A percentile compares a stretch with the other conserved stretches of the same genome.
phyloP scores from a whole-genome alignment of 2,797 vertebrate genomes.

The Argyrosomus regius region DNA sequence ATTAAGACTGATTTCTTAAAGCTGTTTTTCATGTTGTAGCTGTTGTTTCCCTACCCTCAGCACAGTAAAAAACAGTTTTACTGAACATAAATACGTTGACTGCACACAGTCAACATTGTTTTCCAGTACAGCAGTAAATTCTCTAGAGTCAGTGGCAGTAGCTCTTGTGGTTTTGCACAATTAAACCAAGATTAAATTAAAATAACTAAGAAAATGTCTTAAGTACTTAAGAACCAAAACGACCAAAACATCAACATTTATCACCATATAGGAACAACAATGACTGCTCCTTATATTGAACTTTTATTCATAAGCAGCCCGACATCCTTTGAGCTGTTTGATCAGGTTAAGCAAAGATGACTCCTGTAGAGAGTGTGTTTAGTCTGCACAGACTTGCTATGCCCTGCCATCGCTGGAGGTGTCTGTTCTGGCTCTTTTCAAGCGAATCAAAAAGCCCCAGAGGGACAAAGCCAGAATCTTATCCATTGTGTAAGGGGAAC shows the following conservation, averaged over 20 bases:
- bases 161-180: conserved; percentile 37
- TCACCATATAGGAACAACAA: neutral
- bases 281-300: conserved; percentile 43
- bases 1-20: conserved; percentile 71
- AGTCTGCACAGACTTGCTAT: conserved; percentile 65
- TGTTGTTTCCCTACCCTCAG: conserved; percentile 42
- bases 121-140: conserved; percentile 30
- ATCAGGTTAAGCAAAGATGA: conserved; percentile 71
- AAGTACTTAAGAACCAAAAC: neutral
- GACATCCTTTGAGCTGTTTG: conserved; percentile 66
- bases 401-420: conserved; percentile 62
- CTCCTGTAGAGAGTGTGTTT: conserved; percentile 66
- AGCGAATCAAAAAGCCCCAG: conserved; percentile 79
- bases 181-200: conserved; percentile 41
- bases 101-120: conserved; percentile 34
- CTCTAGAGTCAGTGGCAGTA: conserved; percentile 41
- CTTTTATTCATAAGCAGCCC: conserved; percentile 32
- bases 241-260: conserved; percentile 14
- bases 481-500: conserved; percentile 66
- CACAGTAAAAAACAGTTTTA: conserved; percentile 18
- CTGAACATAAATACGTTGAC: conserved; percentile 50
- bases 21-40: conserved; percentile 53
- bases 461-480: conserved; percentile 74
- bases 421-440: conserved; percentile 80
- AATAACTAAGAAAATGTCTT: conserved; percentile 10